Evolutionary conservation across 2,888 invertebrate species (phyloP).

Genomic region (Melipona beecheii): DNA sequence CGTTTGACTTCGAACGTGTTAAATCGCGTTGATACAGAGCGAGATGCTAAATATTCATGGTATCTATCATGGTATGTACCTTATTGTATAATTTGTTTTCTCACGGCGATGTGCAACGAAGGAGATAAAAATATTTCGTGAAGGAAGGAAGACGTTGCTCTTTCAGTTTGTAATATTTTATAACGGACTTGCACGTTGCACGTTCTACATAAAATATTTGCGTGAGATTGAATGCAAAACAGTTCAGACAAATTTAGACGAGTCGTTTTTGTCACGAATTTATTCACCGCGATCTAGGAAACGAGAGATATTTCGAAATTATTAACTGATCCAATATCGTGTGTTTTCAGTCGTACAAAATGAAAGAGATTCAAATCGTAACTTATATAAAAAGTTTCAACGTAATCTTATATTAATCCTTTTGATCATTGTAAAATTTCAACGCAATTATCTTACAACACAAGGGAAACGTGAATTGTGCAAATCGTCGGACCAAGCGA

Average conservation of each 20-base stretch:
- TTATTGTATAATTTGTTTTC: neutral
- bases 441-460: too few species aligned
- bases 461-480: neutral
- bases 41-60: neutral
- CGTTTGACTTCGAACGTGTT: neutral
- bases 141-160: neutral
- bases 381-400: too few species aligned
- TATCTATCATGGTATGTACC: neutral
- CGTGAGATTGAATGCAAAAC: neutral
- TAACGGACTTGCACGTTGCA: neutral
- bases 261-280: neutral
- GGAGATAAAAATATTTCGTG: neutral
- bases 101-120: too few species aligned
- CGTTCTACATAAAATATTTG: slow-evolving; percentile 11
- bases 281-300: neutral
- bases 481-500: neutral
- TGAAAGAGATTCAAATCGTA: neutral
- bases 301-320: neutral
- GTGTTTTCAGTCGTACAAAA: neutral
- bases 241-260: slow-evolving; percentile 7
- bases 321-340: neutral
- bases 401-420: too few species aligned
- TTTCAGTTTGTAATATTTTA: neutral
- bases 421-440: neutral
- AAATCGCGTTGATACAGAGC: neutral